Evolutionary conservation across 92 coral and sea anemone genomes (phyloP).

Genomic region (Actinernus sp.): DNA sequence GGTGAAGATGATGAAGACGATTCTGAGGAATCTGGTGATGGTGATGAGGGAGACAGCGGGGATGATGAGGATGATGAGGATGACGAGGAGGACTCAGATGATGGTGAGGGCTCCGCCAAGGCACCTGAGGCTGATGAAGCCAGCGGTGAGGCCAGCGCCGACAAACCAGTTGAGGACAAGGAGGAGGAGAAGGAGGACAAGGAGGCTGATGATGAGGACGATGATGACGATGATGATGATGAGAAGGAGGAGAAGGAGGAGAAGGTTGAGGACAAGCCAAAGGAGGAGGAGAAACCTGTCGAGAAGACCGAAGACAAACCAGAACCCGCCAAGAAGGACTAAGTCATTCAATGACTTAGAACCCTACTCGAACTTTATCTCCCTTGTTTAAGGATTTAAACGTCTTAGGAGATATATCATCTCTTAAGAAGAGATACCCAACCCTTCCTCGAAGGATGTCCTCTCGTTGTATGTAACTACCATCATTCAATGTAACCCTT

Average conservation of each 20-base stretch:
- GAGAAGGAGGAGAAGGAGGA: conserved; percentile 37
- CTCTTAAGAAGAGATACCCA: no score
- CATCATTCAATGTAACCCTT: no score
- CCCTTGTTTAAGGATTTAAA: no score
- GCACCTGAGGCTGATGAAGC: conserved; percentile 42
- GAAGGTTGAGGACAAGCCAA: conserved; percentile 2
- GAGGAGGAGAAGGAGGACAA: conserved; percentile 33
- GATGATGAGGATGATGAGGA: conserved; percentile 66
- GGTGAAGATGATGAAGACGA: conserved; percentile 36
- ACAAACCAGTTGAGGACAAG: neutral
- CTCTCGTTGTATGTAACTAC: no score
- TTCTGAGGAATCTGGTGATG: conserved; percentile 29
- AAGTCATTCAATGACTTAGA: conserved; percentile 7
- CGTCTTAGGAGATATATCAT: no score
- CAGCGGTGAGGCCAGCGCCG: conserved; percentile 27
- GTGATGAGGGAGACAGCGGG: conserved; percentile 46
- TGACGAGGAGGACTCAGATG: conserved; percentile 36
- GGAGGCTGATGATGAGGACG: conserved; percentile 35
- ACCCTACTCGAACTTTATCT: neutral
- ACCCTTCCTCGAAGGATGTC: no score
- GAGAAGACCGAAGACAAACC: conserved; percentile 40
- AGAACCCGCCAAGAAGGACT: conserved; percentile 40
- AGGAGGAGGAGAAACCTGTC: conserved; percentile 29
- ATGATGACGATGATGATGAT: conserved; percentile 40
- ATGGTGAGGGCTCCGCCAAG: conserved; percentile 48